Conservation (phyloP, 2,113 vertebrate species). For the Alectura lathami region DNA sequence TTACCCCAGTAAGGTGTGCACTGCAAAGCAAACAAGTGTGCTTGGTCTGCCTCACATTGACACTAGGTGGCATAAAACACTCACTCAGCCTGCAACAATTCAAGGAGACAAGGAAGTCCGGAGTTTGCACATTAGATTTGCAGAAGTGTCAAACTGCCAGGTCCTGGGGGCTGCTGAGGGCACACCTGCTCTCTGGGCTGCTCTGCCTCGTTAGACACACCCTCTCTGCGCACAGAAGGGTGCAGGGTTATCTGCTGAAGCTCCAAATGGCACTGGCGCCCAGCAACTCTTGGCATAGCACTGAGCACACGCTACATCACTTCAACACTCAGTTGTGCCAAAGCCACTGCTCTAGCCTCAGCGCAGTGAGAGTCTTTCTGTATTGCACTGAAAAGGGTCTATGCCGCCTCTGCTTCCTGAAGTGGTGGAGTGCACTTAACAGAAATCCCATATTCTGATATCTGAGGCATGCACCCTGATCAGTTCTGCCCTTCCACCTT, state of each 20-base stretch:
- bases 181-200: background rate
- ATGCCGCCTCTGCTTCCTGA: background rate
- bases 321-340: background rate
- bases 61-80: slow-evolving; percentile 52
- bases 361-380: background rate
- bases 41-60: background rate
- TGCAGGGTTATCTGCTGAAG: background rate
- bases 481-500: background rate
- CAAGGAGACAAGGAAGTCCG: background rate
- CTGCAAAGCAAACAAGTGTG: background rate
- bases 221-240: background rate
- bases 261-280: background rate
- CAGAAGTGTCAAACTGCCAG: fast-evolving
- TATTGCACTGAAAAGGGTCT: background rate
- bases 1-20: fast-evolving
- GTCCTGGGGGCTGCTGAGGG: background rate
- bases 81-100: background rate
- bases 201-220: background rate
- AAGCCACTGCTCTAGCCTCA: background rate
- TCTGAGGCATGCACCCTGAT: background rate
- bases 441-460: background rate
- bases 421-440: background rate
- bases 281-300: background rate
- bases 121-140: fast-evolving
- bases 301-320: background rate